These are phyloP conservation scores for Hyaena hyaena DNA, from an alignment of 2,113 vertebrate species.

Conservation along the genomic window DNA sequence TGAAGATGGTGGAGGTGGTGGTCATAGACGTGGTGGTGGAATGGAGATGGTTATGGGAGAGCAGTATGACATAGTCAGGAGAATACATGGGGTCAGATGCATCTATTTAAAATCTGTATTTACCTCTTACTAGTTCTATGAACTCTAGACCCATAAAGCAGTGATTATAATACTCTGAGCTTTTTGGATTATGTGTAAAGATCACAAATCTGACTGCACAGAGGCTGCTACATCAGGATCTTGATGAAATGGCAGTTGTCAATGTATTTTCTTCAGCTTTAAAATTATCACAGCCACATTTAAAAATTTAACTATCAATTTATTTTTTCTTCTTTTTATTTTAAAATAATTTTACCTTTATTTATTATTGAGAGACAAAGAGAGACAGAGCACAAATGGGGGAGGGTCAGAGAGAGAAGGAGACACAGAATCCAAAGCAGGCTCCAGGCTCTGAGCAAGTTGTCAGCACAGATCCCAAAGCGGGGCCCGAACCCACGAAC, in stretches of 20 bases:
- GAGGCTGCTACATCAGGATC: not conserved
- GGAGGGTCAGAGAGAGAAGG: no score
- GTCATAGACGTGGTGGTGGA: fast-evolving
- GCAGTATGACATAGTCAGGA: not conserved
- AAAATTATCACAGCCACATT: not conserved
- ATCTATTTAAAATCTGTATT: not conserved
- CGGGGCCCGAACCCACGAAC: no score
- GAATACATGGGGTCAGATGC: not conserved
- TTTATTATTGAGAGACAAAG: no score
- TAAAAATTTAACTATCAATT: not conserved
- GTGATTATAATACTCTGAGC: not conserved
- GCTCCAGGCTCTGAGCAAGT: no score
- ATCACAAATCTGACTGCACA: not conserved
- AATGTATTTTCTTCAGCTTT: not conserved
- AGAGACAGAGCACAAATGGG: no score
- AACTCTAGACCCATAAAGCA: not conserved
- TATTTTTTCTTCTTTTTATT: not conserved
- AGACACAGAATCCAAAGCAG: no score
- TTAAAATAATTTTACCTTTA: no score
- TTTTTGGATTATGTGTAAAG: not conserved
- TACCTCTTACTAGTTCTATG: not conserved
- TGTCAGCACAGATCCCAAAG: no score
- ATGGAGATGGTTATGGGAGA: not conserved
- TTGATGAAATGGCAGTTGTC: not conserved
- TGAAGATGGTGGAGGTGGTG: not conserved